These are phyloP conservation scores for Drosophila willistoni DNA, from an alignment of 1,140 invertebrate genomes.

Conservation along the genomic window DNA sequence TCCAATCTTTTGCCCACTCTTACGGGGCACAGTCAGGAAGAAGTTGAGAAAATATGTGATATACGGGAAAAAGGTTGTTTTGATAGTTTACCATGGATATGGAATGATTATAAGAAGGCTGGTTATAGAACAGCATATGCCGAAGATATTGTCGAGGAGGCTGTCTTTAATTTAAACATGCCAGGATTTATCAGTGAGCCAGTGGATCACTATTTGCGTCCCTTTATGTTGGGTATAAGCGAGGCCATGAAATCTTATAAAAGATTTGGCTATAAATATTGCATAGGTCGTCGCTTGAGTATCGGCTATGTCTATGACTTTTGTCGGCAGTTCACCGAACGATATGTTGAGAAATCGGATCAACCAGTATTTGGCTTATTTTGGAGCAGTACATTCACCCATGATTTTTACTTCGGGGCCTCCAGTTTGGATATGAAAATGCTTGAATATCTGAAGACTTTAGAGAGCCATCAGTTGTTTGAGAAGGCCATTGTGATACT, in stretches of 20 bases:
- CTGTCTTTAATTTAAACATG: slow-evolving; percentile 90
- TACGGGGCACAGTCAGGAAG: background rate
- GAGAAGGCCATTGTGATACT: slow-evolving; percentile 90
- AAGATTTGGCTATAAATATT: slow-evolving; percentile 58
- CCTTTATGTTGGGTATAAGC: slow-evolving; percentile 87
- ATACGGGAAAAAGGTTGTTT: background rate
- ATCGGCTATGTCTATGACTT: slow-evolving; percentile 85
- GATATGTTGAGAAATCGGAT: slow-evolving; percentile 44
- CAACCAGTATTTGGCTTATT: slow-evolving; percentile 89
- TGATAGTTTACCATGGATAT: slow-evolving; percentile 26
- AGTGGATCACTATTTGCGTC: slow-evolving; percentile 91
- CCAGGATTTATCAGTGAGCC: slow-evolving; percentile 89
- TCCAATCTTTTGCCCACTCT: slow-evolving; percentile 40
- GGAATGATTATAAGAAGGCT: slow-evolving; percentile 78
- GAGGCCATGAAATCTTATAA: background rate
- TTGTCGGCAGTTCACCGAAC: slow-evolving; percentile 84
- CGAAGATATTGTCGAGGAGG: slow-evolving; percentile 89
- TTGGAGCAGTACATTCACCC: slow-evolving; percentile 90
- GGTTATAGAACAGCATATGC: slow-evolving; percentile 90
- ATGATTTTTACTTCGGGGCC: slow-evolving; percentile 89
- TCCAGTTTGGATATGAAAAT: slow-evolving; percentile 87
- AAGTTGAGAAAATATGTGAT: background rate
- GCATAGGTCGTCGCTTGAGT: slow-evolving; percentile 85
- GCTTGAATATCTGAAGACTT: slow-evolving; percentile 84
- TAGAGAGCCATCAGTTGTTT: slow-evolving; percentile 66